Percentiles rank a stretch among this genome's conserved stretches.
Conservation (phyloP, 1,140 invertebrate species). For the Drosophila orosa region DNA sequence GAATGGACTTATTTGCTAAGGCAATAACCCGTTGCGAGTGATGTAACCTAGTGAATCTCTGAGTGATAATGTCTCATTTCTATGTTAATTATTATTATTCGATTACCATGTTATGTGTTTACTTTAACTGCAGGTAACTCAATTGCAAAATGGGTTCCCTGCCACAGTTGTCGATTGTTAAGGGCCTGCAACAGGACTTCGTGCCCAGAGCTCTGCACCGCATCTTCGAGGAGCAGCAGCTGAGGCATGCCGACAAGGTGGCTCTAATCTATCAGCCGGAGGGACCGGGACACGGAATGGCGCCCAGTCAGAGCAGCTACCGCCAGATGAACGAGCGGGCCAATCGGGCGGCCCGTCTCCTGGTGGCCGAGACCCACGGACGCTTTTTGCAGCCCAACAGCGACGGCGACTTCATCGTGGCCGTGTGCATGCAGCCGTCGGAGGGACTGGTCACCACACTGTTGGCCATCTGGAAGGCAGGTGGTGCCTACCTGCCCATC, state of each 20-base stretch:
- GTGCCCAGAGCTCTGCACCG: constrained; percentile 85
- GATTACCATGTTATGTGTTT: neutral
- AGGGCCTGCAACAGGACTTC: constrained; percentile 85
- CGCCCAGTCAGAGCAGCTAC: constrained; percentile 85
- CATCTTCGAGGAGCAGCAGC: constrained; percentile 85
- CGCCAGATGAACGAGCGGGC: constrained; percentile 86
- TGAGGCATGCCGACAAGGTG: constrained; percentile 83
- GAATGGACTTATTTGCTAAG: constrained; percentile 26
- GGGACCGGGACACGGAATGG: constrained; percentile 64
- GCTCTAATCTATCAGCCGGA: constrained; percentile 86
- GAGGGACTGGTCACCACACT: constrained; percentile 89
- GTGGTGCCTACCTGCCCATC: constrained; percentile 92
- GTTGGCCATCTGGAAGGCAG: constrained; percentile 91
- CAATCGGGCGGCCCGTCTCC: constrained; percentile 86
- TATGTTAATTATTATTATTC: neutral
- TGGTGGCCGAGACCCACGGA: constrained; percentile 84
- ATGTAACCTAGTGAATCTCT: constrained; percentile 14
- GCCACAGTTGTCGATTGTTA: constrained; percentile 87
- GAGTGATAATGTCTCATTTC: neutral
- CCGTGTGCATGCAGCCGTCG: constrained; percentile 90
- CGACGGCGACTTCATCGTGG: constrained; percentile 89
- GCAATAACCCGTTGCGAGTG: neutral
- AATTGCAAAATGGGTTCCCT: constrained; percentile 87
- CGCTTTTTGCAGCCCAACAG: constrained; percentile 85
- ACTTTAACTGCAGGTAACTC: neutral